Evolutionary conservation across 2,888 invertebrate species (phyloP).

Genomic region (Brachypalpus laphriformis): DNA sequence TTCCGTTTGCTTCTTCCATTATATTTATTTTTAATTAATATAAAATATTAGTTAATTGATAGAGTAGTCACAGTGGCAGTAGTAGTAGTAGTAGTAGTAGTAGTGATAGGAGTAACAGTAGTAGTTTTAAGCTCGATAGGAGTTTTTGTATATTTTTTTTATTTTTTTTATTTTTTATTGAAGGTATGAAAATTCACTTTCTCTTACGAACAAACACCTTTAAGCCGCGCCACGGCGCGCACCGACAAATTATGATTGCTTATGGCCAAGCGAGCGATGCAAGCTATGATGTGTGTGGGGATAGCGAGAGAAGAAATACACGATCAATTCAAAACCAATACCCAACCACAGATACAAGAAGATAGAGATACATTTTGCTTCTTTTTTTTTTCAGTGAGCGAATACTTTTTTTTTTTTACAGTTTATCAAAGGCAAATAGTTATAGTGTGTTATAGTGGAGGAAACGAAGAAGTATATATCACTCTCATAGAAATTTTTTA

Average conservation of each 20-base stretch:
- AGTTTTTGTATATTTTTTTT: background rate
- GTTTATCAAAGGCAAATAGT: slow-evolving; percentile 37
- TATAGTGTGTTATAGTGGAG: slow-evolving; percentile 40
- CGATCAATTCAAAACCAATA: slow-evolving; percentile 58
- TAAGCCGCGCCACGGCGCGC: slow-evolving; percentile 63
- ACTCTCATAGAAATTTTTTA: slow-evolving; percentile 22
- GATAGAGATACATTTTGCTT: slow-evolving; percentile 40
- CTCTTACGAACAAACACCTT: slow-evolving; percentile 65
- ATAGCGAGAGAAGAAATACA: slow-evolving; percentile 47
- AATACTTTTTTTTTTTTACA: slow-evolving; percentile 27
- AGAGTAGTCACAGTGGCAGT: slow-evolving; percentile 14
- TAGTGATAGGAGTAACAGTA: background rate
- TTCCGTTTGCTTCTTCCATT: background rate
- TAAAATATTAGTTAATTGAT: slow-evolving; percentile 28
- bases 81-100: background rate
- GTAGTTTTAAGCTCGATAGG: background rate
- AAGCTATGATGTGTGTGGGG: slow-evolving; percentile 35
- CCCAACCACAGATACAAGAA: slow-evolving; percentile 58
- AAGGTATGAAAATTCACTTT: slow-evolving; percentile 60
- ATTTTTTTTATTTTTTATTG: slow-evolving; percentile 8
- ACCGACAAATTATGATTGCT: slow-evolving; percentile 69
- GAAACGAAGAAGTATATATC: slow-evolving; percentile 12
- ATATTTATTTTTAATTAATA: background rate
- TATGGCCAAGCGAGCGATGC: slow-evolving; percentile 58
- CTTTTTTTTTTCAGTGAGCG: background rate